Evolutionary conservation across 2,797 vertebrate genomes (phyloP).

Genomic region (Oryzias sinensis): DNA sequence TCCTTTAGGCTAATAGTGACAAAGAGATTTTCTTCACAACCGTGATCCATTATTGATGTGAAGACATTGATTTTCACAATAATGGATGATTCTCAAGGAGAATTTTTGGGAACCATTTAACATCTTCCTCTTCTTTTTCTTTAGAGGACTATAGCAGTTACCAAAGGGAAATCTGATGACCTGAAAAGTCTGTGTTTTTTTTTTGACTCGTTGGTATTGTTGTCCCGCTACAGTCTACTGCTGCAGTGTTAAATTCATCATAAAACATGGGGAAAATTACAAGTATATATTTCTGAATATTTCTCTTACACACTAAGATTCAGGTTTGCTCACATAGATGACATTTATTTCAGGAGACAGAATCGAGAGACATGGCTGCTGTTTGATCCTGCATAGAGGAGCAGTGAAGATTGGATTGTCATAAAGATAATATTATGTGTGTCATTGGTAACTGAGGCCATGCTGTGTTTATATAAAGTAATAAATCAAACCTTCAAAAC

Average conservation of each 20-base stretch:
- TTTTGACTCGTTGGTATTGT: conserved; percentile 43
- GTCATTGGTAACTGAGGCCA: not conserved
- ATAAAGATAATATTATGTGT: not conserved
- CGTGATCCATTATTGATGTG: not conserved
- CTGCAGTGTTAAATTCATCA: conserved; percentile 58
- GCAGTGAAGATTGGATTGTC: not conserved
- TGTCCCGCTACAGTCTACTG: conserved; percentile 67
- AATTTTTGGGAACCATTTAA: conserved; percentile 11
- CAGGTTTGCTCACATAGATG: not conserved
- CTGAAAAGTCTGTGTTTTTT: conserved; percentile 78
- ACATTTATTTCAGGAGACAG: no score
- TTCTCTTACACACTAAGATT: conserved; percentile 36
- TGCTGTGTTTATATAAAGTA: not conserved
- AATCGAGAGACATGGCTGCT: not conserved
- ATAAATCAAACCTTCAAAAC: not conserved
- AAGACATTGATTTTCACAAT: conserved; percentile 5
- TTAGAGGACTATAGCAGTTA: conserved; percentile 16
- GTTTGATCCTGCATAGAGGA: conserved; percentile 11
- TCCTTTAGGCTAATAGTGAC: not conserved
- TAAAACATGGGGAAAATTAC: conserved; percentile 54
- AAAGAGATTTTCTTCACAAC: not conserved
- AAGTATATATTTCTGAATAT: conserved; percentile 54
- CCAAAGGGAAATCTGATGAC: conserved; percentile 37
- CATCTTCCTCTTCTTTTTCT: conserved; percentile 15
- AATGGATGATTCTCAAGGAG: conserved; percentile 7